Percentiles rank a stretch among this genome's conserved stretches.
phyloP scores from a whole-genome alignment of 2,113 vertebrate species.

The Recurvirostra avosetta region DNA sequence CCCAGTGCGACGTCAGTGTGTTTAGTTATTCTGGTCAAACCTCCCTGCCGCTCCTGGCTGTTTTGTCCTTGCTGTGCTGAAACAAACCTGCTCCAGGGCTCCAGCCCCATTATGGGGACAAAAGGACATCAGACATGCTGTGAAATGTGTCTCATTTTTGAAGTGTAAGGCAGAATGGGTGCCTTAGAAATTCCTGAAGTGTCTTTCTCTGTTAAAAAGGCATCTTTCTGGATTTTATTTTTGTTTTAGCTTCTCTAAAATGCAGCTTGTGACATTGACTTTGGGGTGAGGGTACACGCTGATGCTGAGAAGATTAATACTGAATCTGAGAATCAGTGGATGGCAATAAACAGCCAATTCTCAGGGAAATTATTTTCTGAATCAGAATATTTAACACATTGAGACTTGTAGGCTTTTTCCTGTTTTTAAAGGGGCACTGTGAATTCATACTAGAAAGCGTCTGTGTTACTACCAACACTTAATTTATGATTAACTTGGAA shows the following conservation, averaged over 20 bases:
- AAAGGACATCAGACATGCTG: constrained; percentile 13
- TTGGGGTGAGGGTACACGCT: background rate
- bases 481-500: constrained; percentile 41
- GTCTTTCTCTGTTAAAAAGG: background rate
- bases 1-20: background rate
- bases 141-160: background rate
- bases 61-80: constrained; percentile 38
- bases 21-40: constrained; percentile 51
- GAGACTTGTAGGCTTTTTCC: constrained; percentile 1
- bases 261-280: background rate
- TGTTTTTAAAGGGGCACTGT: constrained; percentile 5
- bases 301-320: background rate
- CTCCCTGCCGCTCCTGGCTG: background rate
- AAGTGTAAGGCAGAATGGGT: background rate
- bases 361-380: background rate
- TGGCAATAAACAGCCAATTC: background rate
- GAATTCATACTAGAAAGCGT: background rate
- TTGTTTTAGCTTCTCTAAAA: background rate
- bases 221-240: background rate
- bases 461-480: constrained; percentile 17
- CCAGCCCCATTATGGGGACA: background rate
- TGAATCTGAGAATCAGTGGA: background rate
- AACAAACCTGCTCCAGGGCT: constrained; percentile 38
- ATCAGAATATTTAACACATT: background rate
- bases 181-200: background rate